These are phyloP conservation scores for Halcyon smyrnensis DNA, from an alignment of 2,797 vertebrate genomes.

Conservation along the genomic window DNA sequence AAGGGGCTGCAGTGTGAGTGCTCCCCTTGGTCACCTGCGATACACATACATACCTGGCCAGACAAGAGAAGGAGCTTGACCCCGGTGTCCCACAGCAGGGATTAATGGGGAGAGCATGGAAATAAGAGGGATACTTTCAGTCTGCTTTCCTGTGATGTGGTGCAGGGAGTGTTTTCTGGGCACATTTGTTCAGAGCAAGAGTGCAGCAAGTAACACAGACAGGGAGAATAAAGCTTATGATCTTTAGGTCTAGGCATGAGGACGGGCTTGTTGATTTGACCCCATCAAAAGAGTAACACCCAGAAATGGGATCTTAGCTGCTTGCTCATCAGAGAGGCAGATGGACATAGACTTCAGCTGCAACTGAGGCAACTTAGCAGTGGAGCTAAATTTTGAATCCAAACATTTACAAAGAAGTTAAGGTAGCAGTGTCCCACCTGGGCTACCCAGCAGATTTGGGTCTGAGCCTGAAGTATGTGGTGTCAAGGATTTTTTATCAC, in stretches of 20 bases:
- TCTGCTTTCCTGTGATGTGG: not conserved
- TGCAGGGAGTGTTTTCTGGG: not conserved
- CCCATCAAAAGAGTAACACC: not conserved
- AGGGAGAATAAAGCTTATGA: not conserved
- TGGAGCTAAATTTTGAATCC: not conserved
- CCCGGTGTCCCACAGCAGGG: not conserved
- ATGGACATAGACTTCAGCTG: not conserved
- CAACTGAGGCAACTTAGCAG: not conserved
- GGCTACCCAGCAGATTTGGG: not conserved
- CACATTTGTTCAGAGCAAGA: not conserved
- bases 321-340: not conserved
- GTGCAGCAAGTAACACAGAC: not conserved
- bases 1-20: not conserved
- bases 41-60: not conserved
- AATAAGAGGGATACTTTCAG: not conserved
- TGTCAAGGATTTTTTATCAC: not conserved
- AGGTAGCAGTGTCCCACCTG: not conserved
- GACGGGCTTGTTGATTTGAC: not conserved
- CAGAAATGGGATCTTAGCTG: not conserved
- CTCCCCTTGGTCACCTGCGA: not conserved
- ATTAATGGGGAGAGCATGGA: not conserved
- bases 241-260: not conserved
- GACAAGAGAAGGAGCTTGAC: not conserved
- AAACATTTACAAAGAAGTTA: not conserved
- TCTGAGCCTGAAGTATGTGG: not conserved